Conservation (phyloP, 1,140 invertebrate species). For the Argopecten irradians region DNA sequence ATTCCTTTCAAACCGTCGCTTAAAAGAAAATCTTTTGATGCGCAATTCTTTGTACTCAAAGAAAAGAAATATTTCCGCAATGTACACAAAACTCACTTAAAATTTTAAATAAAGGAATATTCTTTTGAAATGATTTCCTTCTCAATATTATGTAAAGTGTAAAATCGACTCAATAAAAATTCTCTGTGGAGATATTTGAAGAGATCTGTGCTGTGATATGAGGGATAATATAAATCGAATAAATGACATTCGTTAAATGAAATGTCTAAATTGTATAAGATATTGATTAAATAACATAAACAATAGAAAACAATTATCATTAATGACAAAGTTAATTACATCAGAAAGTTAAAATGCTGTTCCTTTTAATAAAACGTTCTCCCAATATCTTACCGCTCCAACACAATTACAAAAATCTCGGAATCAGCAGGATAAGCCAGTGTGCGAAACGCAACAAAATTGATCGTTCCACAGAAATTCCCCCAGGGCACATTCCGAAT, state of each 20-base stretch:
- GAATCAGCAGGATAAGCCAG: background rate
- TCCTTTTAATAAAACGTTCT: background rate
- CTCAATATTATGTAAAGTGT: background rate
- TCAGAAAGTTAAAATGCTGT: background rate
- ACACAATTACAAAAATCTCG: constrained; percentile 1
- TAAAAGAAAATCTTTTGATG: background rate
- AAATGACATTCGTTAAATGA: no score
- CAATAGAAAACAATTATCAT: background rate
- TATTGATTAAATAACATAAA: background rate
- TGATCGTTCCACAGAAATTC: constrained; percentile 9
- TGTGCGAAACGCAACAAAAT: background rate
- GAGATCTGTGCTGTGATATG: background rate
- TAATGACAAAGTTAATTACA: background rate
- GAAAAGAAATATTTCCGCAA: background rate
- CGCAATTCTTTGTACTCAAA: background rate
- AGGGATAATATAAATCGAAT: no score
- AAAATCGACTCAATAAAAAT: background rate
- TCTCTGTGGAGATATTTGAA: background rate
- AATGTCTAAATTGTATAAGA: no score
- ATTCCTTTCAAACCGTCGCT: background rate
- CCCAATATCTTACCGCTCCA: background rate
- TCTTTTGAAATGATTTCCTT: background rate
- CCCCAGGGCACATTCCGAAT: background rate
- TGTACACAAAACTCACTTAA: constrained; percentile 5
- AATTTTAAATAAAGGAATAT: background rate